Base-by-base conservation (phyloP, 2,888 invertebrate species). In the Cryptocheilus praepositus region DNA sequence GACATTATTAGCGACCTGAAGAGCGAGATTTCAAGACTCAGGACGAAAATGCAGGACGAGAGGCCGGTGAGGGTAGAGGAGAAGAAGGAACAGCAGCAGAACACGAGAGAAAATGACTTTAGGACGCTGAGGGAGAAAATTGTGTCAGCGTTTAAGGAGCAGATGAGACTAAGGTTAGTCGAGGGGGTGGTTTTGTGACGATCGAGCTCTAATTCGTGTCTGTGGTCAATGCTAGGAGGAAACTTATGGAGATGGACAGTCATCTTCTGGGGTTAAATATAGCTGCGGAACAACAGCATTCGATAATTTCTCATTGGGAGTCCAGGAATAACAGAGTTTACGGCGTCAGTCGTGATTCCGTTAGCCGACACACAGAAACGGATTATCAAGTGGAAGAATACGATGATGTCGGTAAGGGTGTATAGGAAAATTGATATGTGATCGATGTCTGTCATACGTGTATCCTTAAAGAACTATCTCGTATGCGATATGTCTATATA, bases 221-320 rank as follows among this genome's bases (percentile, higher is more conserved):
- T 13, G 7, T 18, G 15, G 3, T 46, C 18, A 19, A 67, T 57
- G 25, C 49, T 76, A 91, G 92, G 79, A 91, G 95, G 43, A 93
- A 95, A 61, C 90, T 98, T 25, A 94, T 98, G 92, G 97, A 98
- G 86, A 92, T 98, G 13, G 98, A 98, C 88, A 96, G 96, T 77
- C 95, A 96, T 82, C 90, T 97, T 60, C 89, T 97, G 74, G 96
- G 96, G 1, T 90, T 97, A 54, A 96, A 95, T 44, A 91, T 97
- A 83, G 97, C 98, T 81, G 95, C 96, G 0, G 97, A 96, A 86
- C 91, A 96, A 52, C 96, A 97, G 82, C 95, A 96, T 82, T 93
- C 96, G 70, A 93, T 97, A 55, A 95, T 98, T 54, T 94, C 94
- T 2, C 96, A 97, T 88, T 97, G 95, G 95, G 95, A 95, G 85